phyloP scores from a whole-genome alignment of 1,140 invertebrate species.

The Phymastichus coffea region DNA sequence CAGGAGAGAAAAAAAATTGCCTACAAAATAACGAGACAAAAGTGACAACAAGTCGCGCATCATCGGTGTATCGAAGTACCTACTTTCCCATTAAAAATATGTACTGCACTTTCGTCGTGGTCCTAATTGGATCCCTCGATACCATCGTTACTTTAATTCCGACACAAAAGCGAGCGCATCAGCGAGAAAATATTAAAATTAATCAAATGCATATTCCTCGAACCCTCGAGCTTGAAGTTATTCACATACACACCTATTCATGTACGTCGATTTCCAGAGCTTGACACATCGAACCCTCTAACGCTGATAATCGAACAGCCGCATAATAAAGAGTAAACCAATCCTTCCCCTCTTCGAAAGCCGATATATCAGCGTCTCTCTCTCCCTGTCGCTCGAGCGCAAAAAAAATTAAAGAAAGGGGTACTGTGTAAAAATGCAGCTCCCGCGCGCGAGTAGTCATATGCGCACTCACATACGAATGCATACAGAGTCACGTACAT shows the following conservation, averaged over 20 bases:
- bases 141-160: background rate
- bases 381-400: slow-evolving; percentile 9
- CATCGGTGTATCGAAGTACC: too few relatives aligned
- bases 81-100: too few relatives aligned
- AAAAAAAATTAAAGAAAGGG: too few relatives aligned
- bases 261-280: slow-evolving; percentile 12
- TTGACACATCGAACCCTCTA: background rate
- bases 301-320: slow-evolving; percentile 15
- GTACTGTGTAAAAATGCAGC: too few relatives aligned
- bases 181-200: slow-evolving; percentile 19
- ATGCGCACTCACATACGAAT: slow-evolving; percentile 2
- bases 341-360: slow-evolving; percentile 1
- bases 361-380: background rate
- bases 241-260: background rate
- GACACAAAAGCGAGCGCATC: background rate
- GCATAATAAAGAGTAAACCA: slow-evolving; percentile 24
- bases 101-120: background rate
- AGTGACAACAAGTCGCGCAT: too few relatives aligned
- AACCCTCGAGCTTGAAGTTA: too few relatives aligned
- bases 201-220: slow-evolving; percentile 19
- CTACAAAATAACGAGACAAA: too few relatives aligned
- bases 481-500: slow-evolving; percentile 21
- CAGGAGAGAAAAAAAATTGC: too few relatives aligned
- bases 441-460: background rate
- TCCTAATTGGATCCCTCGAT: slow-evolving; percentile 13